phyloP scores from a whole-genome alignment of 1,140 invertebrate species.

The Heliconius nattereri region DNA sequence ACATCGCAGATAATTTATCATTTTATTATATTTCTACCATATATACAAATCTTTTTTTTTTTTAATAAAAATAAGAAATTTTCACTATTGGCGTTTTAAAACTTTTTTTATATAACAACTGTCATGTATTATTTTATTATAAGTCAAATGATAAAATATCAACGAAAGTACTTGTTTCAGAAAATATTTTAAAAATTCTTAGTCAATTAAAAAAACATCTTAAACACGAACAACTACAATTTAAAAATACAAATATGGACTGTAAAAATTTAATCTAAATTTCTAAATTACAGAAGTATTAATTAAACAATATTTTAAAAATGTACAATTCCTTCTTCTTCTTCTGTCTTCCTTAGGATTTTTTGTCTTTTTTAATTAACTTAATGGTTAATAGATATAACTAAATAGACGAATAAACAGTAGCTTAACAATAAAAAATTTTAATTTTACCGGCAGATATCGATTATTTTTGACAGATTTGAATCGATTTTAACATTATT shows the following conservation, averaged over 20 bases:
- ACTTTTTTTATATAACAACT: background rate
- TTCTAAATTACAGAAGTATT: background rate
- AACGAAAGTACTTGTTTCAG: background rate
- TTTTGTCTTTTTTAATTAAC: background rate
- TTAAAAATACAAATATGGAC: background rate
- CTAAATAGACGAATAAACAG: background rate
- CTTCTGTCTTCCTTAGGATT: background rate
- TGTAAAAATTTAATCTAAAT: background rate
- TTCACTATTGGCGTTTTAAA: background rate
- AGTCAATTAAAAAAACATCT: slow-evolving; percentile 7
- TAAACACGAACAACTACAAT: slow-evolving; percentile 7
- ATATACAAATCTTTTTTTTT: slow-evolving; percentile 8
- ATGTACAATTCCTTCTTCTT: slow-evolving; percentile 7
- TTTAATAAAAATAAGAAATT: slow-evolving; percentile 8
- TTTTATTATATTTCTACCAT: slow-evolving; percentile 1
- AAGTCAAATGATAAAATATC: slow-evolving; percentile 4
- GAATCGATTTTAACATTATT: background rate
- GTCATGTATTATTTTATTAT: background rate
- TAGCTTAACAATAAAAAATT: background rate
- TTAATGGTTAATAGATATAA: slow-evolving; percentile 5
- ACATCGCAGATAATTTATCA: slow-evolving; percentile 23
- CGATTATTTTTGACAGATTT: background rate
- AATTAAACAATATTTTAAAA: slow-evolving; percentile 1
- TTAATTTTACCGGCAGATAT: background rate
- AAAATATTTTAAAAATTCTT: slow-evolving; percentile 13